Base-by-base conservation (phyloP, 2,797 vertebrate genomes). In the Karalla daura region DNA sequence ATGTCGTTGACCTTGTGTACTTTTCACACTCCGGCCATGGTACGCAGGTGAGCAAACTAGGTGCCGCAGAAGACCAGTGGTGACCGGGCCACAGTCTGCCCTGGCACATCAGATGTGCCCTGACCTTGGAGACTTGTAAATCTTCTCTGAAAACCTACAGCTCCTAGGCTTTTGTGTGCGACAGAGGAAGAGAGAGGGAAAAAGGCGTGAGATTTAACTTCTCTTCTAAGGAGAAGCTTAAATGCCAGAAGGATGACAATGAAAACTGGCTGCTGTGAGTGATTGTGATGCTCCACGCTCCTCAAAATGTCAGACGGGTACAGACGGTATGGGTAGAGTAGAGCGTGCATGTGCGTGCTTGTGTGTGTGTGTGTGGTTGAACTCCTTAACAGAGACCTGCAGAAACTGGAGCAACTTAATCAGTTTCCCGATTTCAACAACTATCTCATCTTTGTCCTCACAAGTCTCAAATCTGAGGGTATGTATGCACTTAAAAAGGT, bases 401-500 rank as follows among this genome's bases (percentile, higher is more conserved):
- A 98, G 96, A 97, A 98, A 94, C 90, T 97, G 86, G 96, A 98
- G 88, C 96, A 98, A 74, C 94, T 98, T 27, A 98, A 98, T 75
- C 96, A 98, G 74, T 98, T 95, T 86, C 96, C 96, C 0, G 96
- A 98, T 84, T 97, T 98, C 91, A 98, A 98, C 91, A 98, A 98
- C 88, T 98, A 98, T 93, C 90, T 98, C 78, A 98, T 98, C 78
- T 98, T 98, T 20, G 96, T 98, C 49, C 93, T 98, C 67, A 98
- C 96, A 0, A 95, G 96, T 74, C 94, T 98, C 30, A 98, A 98
- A 83, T 96, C 96, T 1, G 96, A 97, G 87, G 96, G 96, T 96
- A 90, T 5, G 86, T 85, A 33, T 62, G 9, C 37, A 28, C 37
- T 14, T 2, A 15, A 23, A 52, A 20, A 18, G 4, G 23, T 35